Evolutionary conservation across 1,140 invertebrate genomes (phyloP).

Genomic region (Cydia splendana): DNA sequence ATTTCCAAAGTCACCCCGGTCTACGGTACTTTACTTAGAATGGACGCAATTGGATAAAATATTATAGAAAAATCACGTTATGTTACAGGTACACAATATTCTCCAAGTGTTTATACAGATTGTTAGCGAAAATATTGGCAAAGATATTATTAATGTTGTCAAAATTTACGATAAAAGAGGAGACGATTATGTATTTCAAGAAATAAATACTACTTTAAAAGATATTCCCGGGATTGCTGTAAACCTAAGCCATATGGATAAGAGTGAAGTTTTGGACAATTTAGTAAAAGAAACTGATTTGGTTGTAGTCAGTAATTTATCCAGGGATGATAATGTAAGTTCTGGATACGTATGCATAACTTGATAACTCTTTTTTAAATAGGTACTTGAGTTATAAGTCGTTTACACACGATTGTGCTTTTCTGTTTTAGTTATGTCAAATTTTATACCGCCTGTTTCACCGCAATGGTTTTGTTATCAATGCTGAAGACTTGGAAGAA

Average conservation of each 20-base stretch:
- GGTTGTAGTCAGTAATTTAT: slow-evolving; percentile 39
- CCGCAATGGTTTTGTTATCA: slow-evolving; percentile 37
- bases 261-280: slow-evolving; percentile 27
- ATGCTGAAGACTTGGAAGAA: slow-evolving; percentile 30
- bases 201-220: slow-evolving; percentile 35
- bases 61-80: not conserved
- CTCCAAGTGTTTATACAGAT: slow-evolving; percentile 47
- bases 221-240: slow-evolving; percentile 35
- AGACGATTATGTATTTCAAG: slow-evolving; percentile 24
- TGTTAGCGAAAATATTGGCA: slow-evolving; percentile 48
- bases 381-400: not conserved
- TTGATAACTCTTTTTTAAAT: too few relatives aligned
- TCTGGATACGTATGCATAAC: not conserved
- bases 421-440: slow-evolving; percentile 39
- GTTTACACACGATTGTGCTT: not conserved
- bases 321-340: slow-evolving; percentile 43
- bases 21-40: too few relatives aligned
- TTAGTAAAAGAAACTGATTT: slow-evolving; percentile 35
- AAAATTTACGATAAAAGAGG: slow-evolving; percentile 35
- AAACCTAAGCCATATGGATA: slow-evolving; percentile 35
- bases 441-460: slow-evolving; percentile 35
- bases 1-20: too few relatives aligned
- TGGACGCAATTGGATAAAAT: too few relatives aligned
- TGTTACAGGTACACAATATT: slow-evolving; percentile 41
- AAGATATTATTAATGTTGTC: slow-evolving; percentile 41